phyloP scores from a whole-genome alignment of 2,888 invertebrate species.

The Cyrtodaria siliqua region DNA sequence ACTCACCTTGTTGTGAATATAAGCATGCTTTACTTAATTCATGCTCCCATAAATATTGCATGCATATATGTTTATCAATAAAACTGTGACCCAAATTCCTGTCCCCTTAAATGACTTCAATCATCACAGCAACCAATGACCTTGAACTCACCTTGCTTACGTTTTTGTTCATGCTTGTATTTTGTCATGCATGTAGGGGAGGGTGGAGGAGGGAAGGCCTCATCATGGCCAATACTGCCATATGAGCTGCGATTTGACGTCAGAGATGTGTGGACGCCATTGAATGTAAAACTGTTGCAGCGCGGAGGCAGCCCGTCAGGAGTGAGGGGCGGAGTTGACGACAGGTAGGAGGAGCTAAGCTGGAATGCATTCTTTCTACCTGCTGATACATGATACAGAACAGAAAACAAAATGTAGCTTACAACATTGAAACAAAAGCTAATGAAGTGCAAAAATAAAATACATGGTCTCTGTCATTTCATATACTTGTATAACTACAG shows the following conservation, averaged over 20 bases:
- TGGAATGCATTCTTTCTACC: slow-evolving; percentile 40
- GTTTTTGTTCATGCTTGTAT: slow-evolving; percentile 40
- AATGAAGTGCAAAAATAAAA: too few species aligned
- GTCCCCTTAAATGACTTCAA: too few species aligned
- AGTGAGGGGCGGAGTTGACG: slow-evolving; percentile 37
- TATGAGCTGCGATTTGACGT: slow-evolving; percentile 52
- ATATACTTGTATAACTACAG: too few species aligned
- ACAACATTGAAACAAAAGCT: too few species aligned
- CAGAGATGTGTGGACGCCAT: slow-evolving; percentile 27
- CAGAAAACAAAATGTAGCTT: slow-evolving; percentile 1
- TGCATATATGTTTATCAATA: too few species aligned
- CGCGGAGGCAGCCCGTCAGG: slow-evolving; percentile 32
- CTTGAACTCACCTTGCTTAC: slow-evolving; percentile 41
- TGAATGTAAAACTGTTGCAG: slow-evolving; percentile 43
- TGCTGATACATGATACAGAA: slow-evolving; percentile 20
- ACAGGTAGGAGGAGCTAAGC: slow-evolving; percentile 27
- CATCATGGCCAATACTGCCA: slow-evolving; percentile 73
- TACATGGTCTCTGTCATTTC: too few species aligned
- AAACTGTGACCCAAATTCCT: too few species aligned
- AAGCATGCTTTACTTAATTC: too few species aligned
- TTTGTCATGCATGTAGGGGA: slow-evolving; percentile 69
- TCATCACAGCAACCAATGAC: slow-evolving; percentile 11
- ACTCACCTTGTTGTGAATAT: too few species aligned
- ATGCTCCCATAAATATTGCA: too few species aligned
- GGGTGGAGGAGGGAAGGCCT: slow-evolving; percentile 79